Conservation (phyloP, 2,797 vertebrate species). For the Cyprinella venusta region DNA sequence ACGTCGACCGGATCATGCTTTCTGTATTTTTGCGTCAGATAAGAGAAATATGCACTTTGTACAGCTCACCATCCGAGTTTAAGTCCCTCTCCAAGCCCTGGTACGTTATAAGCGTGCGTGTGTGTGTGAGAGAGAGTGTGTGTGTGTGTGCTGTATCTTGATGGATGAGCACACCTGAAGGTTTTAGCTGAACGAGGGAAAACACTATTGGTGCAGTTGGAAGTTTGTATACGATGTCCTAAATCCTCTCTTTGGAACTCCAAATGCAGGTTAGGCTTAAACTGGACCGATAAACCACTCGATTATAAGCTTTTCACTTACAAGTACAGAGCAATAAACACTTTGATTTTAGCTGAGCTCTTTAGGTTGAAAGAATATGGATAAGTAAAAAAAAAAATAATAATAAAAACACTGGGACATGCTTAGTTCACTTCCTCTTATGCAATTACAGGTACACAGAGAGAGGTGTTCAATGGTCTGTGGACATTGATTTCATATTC, state of each 20-base stretch:
- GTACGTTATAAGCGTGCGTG: conserved; percentile 17
- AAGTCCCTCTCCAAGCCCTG: conserved; percentile 40
- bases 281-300: conserved; percentile 56
- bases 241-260: conserved; percentile 51
- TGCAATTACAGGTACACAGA: conserved; percentile 71
- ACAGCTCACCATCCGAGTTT: conserved; percentile 40
- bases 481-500: conserved; percentile 87
- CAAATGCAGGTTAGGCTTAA: conserved; percentile 58
- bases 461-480: conserved; percentile 71
- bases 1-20: conserved; percentile 46
- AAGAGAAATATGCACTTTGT: conserved; percentile 47
- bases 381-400: conserved; percentile 64
- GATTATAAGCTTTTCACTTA: conserved; percentile 68
- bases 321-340: conserved; percentile 71
- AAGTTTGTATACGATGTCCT: conserved; percentile 45
- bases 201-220: conserved; percentile 46
- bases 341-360: conserved; percentile 67
- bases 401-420: conserved; percentile 63
- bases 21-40: conserved; percentile 37
- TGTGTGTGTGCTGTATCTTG: conserved; percentile 15
- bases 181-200: conserved; percentile 23
- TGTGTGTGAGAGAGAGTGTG: conserved; percentile 10
- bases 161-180: conserved; percentile 17
- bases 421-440: conserved; percentile 71
- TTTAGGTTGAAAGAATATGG: conserved; percentile 65